Conservation (phyloP, 2,113 vertebrate species). For the Centropristis striata region DNA sequence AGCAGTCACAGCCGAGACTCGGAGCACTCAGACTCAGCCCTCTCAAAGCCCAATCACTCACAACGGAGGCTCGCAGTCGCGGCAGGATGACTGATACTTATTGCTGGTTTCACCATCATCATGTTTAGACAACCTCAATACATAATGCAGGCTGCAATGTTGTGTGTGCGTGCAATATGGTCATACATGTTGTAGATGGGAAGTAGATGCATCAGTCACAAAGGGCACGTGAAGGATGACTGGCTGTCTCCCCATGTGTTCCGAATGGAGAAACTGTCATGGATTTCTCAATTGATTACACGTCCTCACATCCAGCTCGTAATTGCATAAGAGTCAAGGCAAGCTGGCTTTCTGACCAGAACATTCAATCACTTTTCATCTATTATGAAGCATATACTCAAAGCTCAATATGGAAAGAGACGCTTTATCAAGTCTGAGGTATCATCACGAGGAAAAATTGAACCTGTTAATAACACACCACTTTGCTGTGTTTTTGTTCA, state of each 20-base stretch:
- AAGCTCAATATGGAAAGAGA: constrained; percentile 60
- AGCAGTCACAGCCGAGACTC: constrained; percentile 51
- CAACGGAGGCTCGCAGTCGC: constrained; percentile 43
- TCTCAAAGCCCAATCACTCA: constrained; percentile 67
- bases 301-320: constrained; percentile 60
- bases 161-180: constrained; percentile 65
- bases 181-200: constrained; percentile 71
- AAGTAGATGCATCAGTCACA: constrained; percentile 77
- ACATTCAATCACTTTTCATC: constrained; percentile 69
- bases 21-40: constrained; percentile 44
- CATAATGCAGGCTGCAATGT: constrained; percentile 70
- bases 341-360: constrained; percentile 57
- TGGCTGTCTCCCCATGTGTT: constrained; percentile 70
- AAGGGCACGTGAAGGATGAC: constrained; percentile 78
- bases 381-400: constrained; percentile 63
- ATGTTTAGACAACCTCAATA: constrained; percentile 77
- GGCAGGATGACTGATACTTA: constrained; percentile 77
- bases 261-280: constrained; percentile 75
- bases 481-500: constrained; percentile 39
- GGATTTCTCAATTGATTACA: constrained; percentile 81
- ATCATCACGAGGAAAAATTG: constrained; percentile 52
- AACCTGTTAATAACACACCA: constrained; percentile 47
- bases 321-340: constrained; percentile 71
- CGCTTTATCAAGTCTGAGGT: constrained; percentile 55
- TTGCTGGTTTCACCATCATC: constrained; percentile 75